Evolutionary conservation across 2,888 invertebrate genomes (phyloP), one percentile per base, ranked within the genome.

Genomic region (Ectemnius cavifrons): DNA sequence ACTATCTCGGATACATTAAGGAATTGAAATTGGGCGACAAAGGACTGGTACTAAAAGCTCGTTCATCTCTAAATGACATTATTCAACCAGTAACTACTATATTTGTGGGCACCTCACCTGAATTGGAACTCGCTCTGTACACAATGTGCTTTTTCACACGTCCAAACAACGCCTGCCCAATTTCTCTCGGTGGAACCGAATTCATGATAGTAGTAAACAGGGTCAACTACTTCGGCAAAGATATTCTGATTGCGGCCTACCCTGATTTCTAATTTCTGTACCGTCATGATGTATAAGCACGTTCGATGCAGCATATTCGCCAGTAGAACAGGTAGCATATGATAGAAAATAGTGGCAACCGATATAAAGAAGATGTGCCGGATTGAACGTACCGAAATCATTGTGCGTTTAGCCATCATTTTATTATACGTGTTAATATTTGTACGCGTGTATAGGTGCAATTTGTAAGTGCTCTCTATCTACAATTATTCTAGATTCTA

Each of bases 91-190:
- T 96, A 0, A 95, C 95, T 63, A 93, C 94, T 0, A 93, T 97
- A 92, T 96, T 97, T 83, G 93, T 97, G 64, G 97, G 97, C 27
- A 96, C 96, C 5, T 97, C 97, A 62, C 98, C 98, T 0, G 98
- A 98, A 91, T 92, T 98, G 80, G 98, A 98, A 91, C 93, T 98
- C 91, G 96, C 98, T 0, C 91, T 98, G 2, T 98, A 97, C 89
- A 96, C 97, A 0, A 92, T 97, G 13, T 98, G 98, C 88, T 97
- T 96, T 89, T 92, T 96, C 66, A 92, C 96, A 23, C 93, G 97
- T 47, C 94, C 96, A 0, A 95, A 96, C 87, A 92, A 93, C 75
- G 93, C 94, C 6, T 97, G 97, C 84, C 95, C 95, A 0, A 91
- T 97, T 20, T 94, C 94, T 63, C 91, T 97, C 73, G 94, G 93